These are phyloP conservation scores for Hemibagrus guttatus DNA, from an alignment of 2,797 vertebrate genomes.

Conservation along the genomic window DNA sequence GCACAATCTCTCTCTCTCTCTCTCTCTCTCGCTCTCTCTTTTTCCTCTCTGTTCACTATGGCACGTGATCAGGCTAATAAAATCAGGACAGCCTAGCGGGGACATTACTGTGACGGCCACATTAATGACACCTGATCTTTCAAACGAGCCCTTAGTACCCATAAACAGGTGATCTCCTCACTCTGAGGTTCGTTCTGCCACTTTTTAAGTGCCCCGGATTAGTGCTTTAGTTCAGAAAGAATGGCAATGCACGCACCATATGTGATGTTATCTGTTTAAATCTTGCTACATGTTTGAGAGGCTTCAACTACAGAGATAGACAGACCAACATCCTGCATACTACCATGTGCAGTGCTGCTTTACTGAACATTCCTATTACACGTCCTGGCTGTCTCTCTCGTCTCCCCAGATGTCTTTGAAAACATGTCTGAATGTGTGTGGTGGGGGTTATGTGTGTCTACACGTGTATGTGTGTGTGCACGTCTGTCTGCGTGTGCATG, in stretches of 20 bases:
- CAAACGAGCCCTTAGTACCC: constrained; percentile 34
- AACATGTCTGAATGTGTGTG: constrained; percentile 71
- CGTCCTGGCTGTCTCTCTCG: constrained; percentile 71
- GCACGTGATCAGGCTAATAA: constrained; percentile 96
- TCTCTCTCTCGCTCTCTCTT: constrained; percentile 84
- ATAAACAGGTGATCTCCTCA: constrained; percentile 10
- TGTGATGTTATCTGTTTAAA: constrained; percentile 68
- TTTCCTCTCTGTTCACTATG: constrained; percentile 83
- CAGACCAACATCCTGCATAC: constrained; percentile 33
- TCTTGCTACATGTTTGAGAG: constrained; percentile 46
- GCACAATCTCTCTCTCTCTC: constrained; percentile 90
- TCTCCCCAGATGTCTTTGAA: constrained; percentile 75
- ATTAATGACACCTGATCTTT: constrained; percentile 57
- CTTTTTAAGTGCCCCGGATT: constrained; percentile 20
- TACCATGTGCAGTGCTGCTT: constrained; percentile 73
- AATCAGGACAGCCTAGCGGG: constrained; percentile 79
- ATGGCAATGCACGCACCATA: constrained; percentile 61
- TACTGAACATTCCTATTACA: constrained; percentile 67
- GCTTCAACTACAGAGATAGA: constrained; percentile 26
- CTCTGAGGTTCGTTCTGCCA: not conserved
- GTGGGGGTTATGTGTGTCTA: constrained; percentile 59
- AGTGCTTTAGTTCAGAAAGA: constrained; percentile 6
- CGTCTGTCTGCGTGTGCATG: constrained; percentile 37
- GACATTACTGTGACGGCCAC: constrained; percentile 67
- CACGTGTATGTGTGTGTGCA: constrained; percentile 60